Evolutionary conservation across 1,140 invertebrate genomes (phyloP), one percentile per base, ranked within the genome.

Genomic region (Drosophila trapezifrons): DNA sequence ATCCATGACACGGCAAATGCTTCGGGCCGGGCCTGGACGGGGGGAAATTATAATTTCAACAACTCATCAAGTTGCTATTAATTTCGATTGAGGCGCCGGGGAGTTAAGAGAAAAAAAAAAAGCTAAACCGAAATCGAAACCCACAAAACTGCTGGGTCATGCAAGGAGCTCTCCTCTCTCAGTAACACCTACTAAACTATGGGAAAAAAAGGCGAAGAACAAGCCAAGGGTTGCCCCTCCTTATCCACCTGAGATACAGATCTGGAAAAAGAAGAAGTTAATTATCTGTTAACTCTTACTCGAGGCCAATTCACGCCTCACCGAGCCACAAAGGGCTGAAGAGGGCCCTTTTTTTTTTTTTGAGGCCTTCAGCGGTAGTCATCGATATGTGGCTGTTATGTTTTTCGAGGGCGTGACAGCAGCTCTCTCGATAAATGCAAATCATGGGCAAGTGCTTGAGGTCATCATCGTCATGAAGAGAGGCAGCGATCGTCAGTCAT

Each of bases 61-160:
- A 91, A 91, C 90, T 91, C 90, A 91, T 91, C 90, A 91, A 74
- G 47, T 74, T 55, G 78, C 90, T 71, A 91, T 91, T 91, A 91
- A 91, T 89, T 89, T 78, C 75, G 47, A 54, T 65, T 66, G 56
- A 72, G 78, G 84, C 83, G 83, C 83, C 83, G 67, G 45, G 64
- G 25, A 32, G 77, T 56, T 38, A 78, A 38, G 64, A 37, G 15
- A 22, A 22, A 22, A 22, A 22, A 2, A 2, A 45, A 22, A 46
- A 75, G 35, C 13, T 60, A 49, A 43, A 56, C 20, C 57, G 66
- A 80, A 80, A 86, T 69, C 75, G 71, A 86, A 73, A 80, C 74
- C 65, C 17, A 25, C 25, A 70, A 69, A 81, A 58, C 7, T 63
- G 78, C 75, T 18, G 17, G n/a, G 57, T 86, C 83, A 86, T 78